These are phyloP conservation scores for Thermophis baileyi DNA, from an alignment of 2,113 vertebrate genomes.

Conservation along the genomic window DNA sequence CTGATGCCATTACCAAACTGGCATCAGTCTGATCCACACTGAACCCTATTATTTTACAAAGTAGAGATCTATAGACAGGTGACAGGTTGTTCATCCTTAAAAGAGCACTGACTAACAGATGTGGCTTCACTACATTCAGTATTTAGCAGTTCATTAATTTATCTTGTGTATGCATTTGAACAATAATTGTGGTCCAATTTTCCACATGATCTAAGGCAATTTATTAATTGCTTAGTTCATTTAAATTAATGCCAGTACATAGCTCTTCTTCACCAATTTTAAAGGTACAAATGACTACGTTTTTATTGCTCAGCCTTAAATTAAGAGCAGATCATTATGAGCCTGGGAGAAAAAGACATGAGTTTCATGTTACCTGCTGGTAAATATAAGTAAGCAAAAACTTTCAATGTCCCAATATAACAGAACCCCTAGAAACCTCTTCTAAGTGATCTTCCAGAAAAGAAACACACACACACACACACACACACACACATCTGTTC, in stretches of 20 bases:
- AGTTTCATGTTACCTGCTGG: conserved; percentile 23
- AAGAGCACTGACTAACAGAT: not conserved
- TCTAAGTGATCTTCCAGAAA: conserved; percentile 7
- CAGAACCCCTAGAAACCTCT: conserved; percentile 37
- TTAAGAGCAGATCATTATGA: not conserved
- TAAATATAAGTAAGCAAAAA: conserved; percentile 49
- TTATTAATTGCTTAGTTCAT: conserved; percentile 14
- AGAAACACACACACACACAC: too few species aligned
- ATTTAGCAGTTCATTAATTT: not conserved
- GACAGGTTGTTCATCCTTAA: not conserved
- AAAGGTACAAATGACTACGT: conserved; percentile 1
- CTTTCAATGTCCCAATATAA: conserved; percentile 41
- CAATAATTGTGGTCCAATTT: not conserved
- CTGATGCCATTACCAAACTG: not conserved
- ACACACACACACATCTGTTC: conserved; percentile 45
- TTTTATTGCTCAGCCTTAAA: not conserved
- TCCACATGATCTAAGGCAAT: not conserved
- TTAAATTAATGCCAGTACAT: conserved; percentile 14
- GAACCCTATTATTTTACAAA: not conserved
- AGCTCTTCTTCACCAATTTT: not conserved
- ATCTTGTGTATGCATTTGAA: not conserved
- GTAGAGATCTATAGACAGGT: not conserved
- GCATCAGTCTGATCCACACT: not conserved
- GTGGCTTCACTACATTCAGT: not conserved
- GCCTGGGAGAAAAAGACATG: not conserved